These are phyloP conservation scores for Pagetopsis macropterus DNA, from an alignment of 2,797 vertebrate genomes.

Conservation along the genomic window DNA sequence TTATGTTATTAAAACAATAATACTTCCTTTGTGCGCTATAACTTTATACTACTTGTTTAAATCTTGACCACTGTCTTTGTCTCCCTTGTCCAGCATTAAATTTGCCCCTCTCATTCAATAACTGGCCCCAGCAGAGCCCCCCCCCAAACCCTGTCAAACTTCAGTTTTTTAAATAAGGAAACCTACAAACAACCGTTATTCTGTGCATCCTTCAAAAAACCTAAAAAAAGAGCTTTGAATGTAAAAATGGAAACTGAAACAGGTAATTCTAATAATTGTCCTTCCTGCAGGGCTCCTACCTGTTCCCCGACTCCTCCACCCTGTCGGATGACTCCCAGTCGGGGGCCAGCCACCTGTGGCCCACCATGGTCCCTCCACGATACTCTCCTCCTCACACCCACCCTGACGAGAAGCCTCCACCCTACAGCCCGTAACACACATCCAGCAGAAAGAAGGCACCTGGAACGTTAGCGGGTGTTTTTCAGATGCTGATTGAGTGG, in stretches of 20 bases:
- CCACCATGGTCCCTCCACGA: constrained; percentile 90
- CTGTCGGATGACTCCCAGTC: constrained; percentile 95
- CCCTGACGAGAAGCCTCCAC: constrained; percentile 97
- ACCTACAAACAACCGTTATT: too few species aligned
- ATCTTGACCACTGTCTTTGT: too few species aligned
- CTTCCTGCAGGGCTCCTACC: constrained; percentile 85
- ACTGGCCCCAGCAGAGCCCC: too few species aligned
- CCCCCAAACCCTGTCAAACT: too few species aligned
- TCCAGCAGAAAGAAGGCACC: constrained; percentile 13
- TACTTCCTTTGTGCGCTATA: too few species aligned
- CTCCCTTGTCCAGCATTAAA: too few species aligned
- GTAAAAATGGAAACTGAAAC: background rate
- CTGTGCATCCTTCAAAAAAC: too few species aligned
- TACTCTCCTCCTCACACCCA: constrained; percentile 96
- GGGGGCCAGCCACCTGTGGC: constrained; percentile 94
- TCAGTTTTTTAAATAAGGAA: too few species aligned
- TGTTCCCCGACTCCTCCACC: constrained; percentile 90
- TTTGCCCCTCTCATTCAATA: too few species aligned
- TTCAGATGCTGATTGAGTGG: constrained; percentile 24
- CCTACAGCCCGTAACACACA: constrained; percentile 90
- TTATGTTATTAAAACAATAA: too few species aligned
- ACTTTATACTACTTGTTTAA: too few species aligned
- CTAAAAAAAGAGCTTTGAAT: too few species aligned
- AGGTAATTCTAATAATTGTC: background rate
- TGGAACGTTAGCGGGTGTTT: constrained; percentile 6